Percentiles rank a stretch among this genome's conserved stretches.
Conservation (phyloP, 37 sponge, comb jelly and placozoan genomes). For the Theonella swinhoei region DNA sequence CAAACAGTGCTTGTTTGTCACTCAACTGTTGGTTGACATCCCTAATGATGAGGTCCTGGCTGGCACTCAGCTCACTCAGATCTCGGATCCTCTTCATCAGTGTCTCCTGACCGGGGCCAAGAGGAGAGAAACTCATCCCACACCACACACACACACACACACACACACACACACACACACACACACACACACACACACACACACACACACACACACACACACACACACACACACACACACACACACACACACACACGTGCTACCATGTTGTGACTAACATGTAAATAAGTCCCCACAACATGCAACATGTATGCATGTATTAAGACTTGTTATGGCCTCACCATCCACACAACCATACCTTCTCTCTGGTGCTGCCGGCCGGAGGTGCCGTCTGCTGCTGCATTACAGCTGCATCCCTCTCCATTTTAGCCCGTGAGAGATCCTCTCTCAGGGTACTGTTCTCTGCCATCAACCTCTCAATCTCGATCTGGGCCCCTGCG, state of each 20-base stretch:
- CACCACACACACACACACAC: no score
- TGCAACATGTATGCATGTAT: background rate
- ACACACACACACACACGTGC: background rate
- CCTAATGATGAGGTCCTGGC: background rate
- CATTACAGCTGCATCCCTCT: background rate
- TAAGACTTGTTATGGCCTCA: no score
- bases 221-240: background rate
- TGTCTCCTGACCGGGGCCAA: no score
- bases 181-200: background rate
- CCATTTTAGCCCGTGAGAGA: background rate
- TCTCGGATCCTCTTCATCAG: background rate
- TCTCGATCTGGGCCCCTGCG: slow-evolving; percentile 4
- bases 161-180: background rate
- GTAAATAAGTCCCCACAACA: background rate
- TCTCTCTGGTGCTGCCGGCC: no score
- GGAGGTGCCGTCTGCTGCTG: background rate
- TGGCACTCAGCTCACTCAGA: background rate
- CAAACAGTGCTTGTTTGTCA: background rate
- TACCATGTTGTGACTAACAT: no score
- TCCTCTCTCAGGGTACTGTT: background rate
- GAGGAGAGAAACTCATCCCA: no score
- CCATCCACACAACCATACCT: no score
- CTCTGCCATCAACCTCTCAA: background rate
- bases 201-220: background rate
- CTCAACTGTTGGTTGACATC: background rate